Evolutionary conservation across 2,113 vertebrate genomes (phyloP).

Genomic region (Rattus norvegicus): DNA sequence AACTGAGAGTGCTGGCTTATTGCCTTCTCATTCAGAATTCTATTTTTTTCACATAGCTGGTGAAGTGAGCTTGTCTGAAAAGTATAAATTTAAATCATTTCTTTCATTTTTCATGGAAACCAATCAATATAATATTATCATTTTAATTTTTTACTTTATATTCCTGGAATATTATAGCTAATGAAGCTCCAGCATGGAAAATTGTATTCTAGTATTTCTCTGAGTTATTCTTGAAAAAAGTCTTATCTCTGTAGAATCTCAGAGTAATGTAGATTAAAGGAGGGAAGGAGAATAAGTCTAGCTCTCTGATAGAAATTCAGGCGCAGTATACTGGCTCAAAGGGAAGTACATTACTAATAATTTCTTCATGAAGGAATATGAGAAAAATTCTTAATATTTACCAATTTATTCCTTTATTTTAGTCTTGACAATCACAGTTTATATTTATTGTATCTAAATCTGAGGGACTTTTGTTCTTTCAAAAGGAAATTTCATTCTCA

Average conservation of each 20-base stretch:
- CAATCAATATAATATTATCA: slow-evolving; percentile 7
- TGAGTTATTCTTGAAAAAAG: background rate
- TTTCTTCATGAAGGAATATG: slow-evolving; percentile 4
- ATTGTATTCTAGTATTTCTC: slow-evolving; percentile 2
- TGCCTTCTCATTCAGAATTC: slow-evolving; percentile 26
- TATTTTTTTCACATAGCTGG: background rate
- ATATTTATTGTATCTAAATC: background rate
- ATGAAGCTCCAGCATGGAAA: background rate
- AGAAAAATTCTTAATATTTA: background rate
- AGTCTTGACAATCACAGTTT: background rate
- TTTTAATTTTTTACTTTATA: slow-evolving; percentile 37
- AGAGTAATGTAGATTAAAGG: background rate
- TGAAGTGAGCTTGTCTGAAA: background rate
- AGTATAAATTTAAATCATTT: slow-evolving; percentile 30
- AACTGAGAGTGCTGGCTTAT: slow-evolving; percentile 25
- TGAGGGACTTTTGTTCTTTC: background rate
- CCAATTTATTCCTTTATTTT: background rate
- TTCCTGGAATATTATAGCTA: slow-evolving; percentile 15
- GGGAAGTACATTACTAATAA: background rate
- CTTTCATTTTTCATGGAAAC: background rate
- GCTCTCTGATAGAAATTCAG: background rate
- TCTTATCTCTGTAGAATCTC: background rate
- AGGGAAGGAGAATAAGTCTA: background rate
- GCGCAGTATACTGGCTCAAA: background rate
- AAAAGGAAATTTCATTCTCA: background rate